Evolutionary conservation across 35 echinoderm and acorn worm genomes (phyloP), one percentile per base, ranked within the genome.

Genomic region (Apostichopus californicus): DNA sequence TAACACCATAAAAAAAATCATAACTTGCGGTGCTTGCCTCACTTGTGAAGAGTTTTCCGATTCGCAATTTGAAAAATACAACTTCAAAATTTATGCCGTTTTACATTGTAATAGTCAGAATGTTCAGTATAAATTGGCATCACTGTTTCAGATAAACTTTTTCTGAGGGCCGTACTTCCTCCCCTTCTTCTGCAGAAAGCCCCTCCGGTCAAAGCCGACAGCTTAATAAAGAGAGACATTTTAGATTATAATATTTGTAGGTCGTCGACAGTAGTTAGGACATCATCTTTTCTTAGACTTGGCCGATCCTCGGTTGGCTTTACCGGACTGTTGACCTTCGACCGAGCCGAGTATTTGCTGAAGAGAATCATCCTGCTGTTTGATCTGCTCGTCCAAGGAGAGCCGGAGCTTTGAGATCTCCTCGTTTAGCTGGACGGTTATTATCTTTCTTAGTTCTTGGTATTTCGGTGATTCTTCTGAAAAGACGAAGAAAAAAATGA

Each of bases 381-480:
- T 86, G 23, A 99, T 96, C 89, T 99, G 97, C 54, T 95, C 97
- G 14, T 82, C 87, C 17, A 99, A 73, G 8, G 91, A 95, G 12
- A 77, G 8, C 56, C 95, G 87, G 5, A 99, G 84, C 86, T 93
- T 96, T 5, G 91, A 73, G 60, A 99, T 94, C 73, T 99, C 97
- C 6, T 93, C 95, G 9, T 86, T 93, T 55, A 99, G 57, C 77
- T 99, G 97, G 15, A 93, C 77, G 46, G 95, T 96, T 79, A 99
- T 96, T 58, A 99, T 77, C 78, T 99, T 94, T 58, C 97, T 68
- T 5, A 99, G 85, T 83, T 99, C 95, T 26, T 96, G 79, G 55
- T 96, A 88, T 17, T 84, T 91, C 13, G 95, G 24, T 15, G 95
- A 93, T 73, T 96, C 97, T 73, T 94, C 95, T 88, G 72, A 66